Evolutionary conservation across 2,888 invertebrate genomes (phyloP).

Genomic region (Alcis repandata): DNA sequence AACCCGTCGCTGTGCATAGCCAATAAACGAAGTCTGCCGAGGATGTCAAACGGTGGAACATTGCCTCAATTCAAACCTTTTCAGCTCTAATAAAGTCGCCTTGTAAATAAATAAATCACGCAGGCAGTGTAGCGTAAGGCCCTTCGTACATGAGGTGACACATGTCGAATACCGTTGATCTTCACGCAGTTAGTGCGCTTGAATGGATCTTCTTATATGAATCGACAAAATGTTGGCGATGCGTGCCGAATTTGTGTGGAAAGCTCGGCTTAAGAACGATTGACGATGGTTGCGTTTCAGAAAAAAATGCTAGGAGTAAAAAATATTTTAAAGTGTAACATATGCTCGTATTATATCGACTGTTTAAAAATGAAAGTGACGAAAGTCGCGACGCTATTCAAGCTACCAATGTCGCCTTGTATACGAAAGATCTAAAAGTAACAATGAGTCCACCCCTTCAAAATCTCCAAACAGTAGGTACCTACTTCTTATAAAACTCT

Average conservation of each 20-base stretch:
- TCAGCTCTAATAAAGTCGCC: conserved; percentile 6
- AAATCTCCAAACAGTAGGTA: conserved; percentile 33
- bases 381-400: no score
- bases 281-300: background rate
- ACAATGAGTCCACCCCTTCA: conserved; percentile 28
- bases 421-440: background rate
- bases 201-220: no score
- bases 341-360: no score
- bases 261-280: background rate
- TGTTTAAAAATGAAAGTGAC: no score
- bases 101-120: conserved; percentile 5
- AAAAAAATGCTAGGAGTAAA: no score
- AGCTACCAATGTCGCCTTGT: background rate
- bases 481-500: conserved; percentile 79
- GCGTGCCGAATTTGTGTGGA: background rate
- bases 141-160: background rate
- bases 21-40: no score
- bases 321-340: no score
- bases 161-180: background rate
- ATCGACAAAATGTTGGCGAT: background rate
- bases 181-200: no score
- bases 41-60: background rate
- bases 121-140: background rate
- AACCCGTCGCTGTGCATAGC: no score
- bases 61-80: background rate